Percentiles rank a stretch among this genome's conserved stretches.
phyloP scores from a whole-genome alignment of 2,888 invertebrate species.

The Linnaemya vulpina region DNA sequence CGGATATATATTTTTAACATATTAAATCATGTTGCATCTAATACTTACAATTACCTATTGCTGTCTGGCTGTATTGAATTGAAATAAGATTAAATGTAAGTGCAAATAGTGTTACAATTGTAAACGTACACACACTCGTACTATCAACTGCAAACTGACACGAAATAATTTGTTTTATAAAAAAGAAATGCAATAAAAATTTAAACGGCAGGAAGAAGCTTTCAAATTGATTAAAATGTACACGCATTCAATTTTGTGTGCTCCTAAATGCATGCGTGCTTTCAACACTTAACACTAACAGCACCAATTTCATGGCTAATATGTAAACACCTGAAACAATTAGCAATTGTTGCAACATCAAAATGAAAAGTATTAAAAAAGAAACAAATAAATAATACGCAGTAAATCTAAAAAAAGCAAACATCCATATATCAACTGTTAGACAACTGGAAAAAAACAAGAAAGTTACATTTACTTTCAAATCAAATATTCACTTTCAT shows the following conservation, averaged over 20 bases:
- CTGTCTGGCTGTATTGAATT: no score
- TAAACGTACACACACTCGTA: not conserved
- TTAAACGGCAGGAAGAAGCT: slow-evolving; percentile 60
- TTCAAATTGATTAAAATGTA: slow-evolving; percentile 38
- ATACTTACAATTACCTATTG: no score
- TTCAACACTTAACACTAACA: slow-evolving; percentile 35
- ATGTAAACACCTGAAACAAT: slow-evolving; percentile 61
- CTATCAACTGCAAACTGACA: not conserved
- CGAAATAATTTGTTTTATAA: slow-evolving; percentile 5
- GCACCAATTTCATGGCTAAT: slow-evolving; percentile 45
- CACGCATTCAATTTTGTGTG: slow-evolving; percentile 11
- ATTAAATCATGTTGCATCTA: no score
- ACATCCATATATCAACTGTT: slow-evolving; percentile 32
- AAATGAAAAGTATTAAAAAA: no score
- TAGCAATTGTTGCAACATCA: slow-evolving; percentile 60
- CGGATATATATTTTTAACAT: no score
- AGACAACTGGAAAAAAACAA: slow-evolving; percentile 27
- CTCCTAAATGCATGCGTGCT: slow-evolving; percentile 25
- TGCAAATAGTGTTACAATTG: no score
- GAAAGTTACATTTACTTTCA: slow-evolving; percentile 63
- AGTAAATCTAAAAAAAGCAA: slow-evolving; percentile 2
- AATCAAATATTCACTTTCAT: slow-evolving; percentile 69
- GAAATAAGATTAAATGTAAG: no score
- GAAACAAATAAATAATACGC: slow-evolving; percentile 41
- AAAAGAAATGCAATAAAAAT: slow-evolving; percentile 20